Percentiles rank a stretch among this genome's conserved stretches.
phyloP scores from a whole-genome alignment of 2,888 invertebrate species.

The Actias luna region DNA sequence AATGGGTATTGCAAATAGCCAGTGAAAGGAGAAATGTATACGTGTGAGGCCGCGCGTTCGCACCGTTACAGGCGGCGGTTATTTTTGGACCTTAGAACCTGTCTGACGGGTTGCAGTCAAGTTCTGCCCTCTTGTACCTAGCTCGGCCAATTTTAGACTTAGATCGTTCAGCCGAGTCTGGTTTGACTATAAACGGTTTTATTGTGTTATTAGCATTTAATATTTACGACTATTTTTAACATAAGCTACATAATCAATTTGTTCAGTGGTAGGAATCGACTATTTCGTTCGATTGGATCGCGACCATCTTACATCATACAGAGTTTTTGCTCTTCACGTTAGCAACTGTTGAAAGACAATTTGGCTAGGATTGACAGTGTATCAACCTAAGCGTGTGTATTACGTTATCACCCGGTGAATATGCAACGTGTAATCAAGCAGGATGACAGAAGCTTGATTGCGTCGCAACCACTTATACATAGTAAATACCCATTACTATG shows the following conservation, averaged over 20 bases:
- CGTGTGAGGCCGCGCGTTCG: conserved; percentile 51
- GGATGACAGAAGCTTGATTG: too few species aligned
- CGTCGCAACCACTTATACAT: too few species aligned
- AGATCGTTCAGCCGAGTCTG: conserved; percentile 19
- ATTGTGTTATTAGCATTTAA: conserved; percentile 25
- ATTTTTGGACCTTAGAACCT: conserved; percentile 68
- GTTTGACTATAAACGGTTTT: conserved; percentile 25
- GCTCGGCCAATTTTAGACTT: conserved; percentile 44
- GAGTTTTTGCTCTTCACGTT: too few species aligned
- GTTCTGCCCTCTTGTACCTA: conserved; percentile 45
- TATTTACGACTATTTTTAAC: background rate
- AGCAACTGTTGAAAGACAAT: too few species aligned
- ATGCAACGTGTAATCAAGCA: too few species aligned
- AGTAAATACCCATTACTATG: too few species aligned
- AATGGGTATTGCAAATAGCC: conserved; percentile 39
- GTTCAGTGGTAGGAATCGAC: too few species aligned
- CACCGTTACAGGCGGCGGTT: conserved; percentile 60
- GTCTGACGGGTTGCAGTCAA: conserved; percentile 46
- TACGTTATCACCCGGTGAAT: too few species aligned
- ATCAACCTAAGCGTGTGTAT: too few species aligned
- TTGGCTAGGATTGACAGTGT: too few species aligned
- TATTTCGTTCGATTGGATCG: too few species aligned
- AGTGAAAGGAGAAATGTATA: conserved; percentile 70
- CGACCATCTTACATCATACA: too few species aligned
- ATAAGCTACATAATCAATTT: background rate